Evolutionary conservation across 2,113 vertebrate species (phyloP).

Genomic region (Phaethornis superciliosus): DNA sequence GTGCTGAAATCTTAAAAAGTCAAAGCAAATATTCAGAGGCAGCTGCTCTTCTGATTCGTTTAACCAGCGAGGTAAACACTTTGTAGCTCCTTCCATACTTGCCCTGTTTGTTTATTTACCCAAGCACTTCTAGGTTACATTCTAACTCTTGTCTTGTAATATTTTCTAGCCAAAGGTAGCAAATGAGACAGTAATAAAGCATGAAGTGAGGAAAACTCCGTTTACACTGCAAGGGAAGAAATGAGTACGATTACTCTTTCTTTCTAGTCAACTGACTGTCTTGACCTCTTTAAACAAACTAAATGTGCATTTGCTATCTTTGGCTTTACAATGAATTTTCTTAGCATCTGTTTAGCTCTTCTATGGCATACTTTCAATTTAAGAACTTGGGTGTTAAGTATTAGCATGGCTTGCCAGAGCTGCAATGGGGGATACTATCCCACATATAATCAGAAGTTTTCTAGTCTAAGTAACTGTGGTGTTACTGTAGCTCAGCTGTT

Average conservation of each 20-base stretch:
- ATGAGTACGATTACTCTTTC: neutral
- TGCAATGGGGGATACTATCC: neutral
- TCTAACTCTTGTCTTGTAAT: neutral
- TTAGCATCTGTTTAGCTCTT: neutral
- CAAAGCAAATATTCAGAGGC: conserved; percentile 95
- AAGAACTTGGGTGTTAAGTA: neutral
- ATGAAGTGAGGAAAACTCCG: neutral
- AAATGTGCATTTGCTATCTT: neutral
- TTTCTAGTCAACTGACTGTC: neutral
- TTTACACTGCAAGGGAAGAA: neutral
- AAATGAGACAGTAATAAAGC: neutral
- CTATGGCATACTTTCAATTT: neutral
- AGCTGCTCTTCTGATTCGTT: conserved; percentile 93
- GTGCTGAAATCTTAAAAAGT: conserved; percentile 96
- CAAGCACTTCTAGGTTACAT: neutral
- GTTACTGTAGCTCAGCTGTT: neutral
- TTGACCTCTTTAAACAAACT: neutral
- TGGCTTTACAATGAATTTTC: neutral
- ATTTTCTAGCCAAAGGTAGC: neutral
- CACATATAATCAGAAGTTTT: neutral
- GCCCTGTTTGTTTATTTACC: neutral
- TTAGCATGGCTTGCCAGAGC: neutral
- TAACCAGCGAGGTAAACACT: conserved; percentile 93
- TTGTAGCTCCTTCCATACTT: neutral
- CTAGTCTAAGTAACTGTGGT: neutral